Conservation (phyloP, 1,140 invertebrate species). For the Trichonephila inaurata region DNA sequence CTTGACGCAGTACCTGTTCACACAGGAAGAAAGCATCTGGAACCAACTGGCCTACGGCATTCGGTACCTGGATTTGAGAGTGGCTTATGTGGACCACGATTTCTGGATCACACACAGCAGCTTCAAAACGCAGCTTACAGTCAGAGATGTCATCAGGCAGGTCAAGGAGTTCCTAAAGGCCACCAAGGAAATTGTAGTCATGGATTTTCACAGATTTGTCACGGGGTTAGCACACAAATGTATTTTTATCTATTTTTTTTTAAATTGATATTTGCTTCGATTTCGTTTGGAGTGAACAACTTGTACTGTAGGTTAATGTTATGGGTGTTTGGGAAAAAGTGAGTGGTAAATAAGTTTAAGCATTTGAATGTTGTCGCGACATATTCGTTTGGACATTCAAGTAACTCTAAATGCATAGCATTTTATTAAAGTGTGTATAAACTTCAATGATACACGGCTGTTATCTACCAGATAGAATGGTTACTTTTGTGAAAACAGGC, state of each 20-base stretch:
- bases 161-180: conserved; percentile 80
- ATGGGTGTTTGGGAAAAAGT: too few relatives aligned
- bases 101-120: conserved; percentile 80
- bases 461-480: too few relatives aligned
- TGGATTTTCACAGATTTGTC: conserved; percentile 87
- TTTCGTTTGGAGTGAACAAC: too few relatives aligned
- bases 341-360: too few relatives aligned
- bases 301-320: too few relatives aligned
- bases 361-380: too few relatives aligned
- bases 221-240: conserved; percentile 34
- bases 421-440: too few relatives aligned
- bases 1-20: conserved; percentile 80
- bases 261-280: neutral
- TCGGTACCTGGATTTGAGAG: conserved; percentile 79
- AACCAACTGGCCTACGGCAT: conserved; percentile 79
- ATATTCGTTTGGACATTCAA: too few relatives aligned
- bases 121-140: conserved; percentile 76
- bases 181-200: conserved; percentile 84
- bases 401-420: too few relatives aligned
- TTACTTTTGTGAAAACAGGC: too few relatives aligned
- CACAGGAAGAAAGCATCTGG: conserved; percentile 78
- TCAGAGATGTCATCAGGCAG: conserved; percentile 77
- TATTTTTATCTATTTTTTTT: neutral
- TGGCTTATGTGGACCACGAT: conserved; percentile 76
- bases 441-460: too few relatives aligned